Evolutionary conservation across 2,113 vertebrate genomes (phyloP), one percentile per base, ranked within the genome.

Genomic region (Percopsis transmontana): DNA sequence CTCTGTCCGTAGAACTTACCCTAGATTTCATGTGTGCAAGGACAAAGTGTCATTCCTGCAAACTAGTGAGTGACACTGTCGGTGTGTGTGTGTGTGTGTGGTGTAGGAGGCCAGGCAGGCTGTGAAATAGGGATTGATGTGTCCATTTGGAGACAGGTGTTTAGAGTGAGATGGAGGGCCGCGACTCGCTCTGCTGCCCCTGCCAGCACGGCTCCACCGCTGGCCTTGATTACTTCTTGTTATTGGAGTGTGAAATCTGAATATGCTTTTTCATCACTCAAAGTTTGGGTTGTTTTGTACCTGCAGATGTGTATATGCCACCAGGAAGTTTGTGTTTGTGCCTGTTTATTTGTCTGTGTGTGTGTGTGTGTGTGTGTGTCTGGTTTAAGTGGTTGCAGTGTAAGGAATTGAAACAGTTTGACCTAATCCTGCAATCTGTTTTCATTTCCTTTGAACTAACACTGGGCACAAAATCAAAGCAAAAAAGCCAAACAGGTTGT

Each of bases 81-180:
- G 9, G 58, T 64, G 27, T 21, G 41, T 64, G 39, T 67, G 74
- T 77, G 45, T 14, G 54, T 38, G 45, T 48, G 11, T 23, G 62
- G 82, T 80, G 79, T 71, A 67, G 70, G 70, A 76, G 79, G 86
- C 69, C 80, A 87, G 86, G 85, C 81, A 70, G 87, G 76, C 85
- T 89, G 86, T 90, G 87, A 90, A 92, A 92, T 90, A 82, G 84
- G 86, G 89, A 92, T 91, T 91, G 90, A 92, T 90, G 90, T 90
- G 84, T 90, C 88, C 91, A 90, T 91, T 90, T 90, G 84, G 77
- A 77, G 85, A 82, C 82, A 90, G 86, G 88, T 89, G 84, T 79
- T 88, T 77, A 83, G 84, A 85, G 79, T 70, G 82, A 80, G 83
- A 80, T 74, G 60, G 76, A 76, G 70, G 83, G 72, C 83, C 77